Base-by-base conservation (phyloP, 2,797 vertebrate species). In the Acrossocheilus fasciatus region DNA sequence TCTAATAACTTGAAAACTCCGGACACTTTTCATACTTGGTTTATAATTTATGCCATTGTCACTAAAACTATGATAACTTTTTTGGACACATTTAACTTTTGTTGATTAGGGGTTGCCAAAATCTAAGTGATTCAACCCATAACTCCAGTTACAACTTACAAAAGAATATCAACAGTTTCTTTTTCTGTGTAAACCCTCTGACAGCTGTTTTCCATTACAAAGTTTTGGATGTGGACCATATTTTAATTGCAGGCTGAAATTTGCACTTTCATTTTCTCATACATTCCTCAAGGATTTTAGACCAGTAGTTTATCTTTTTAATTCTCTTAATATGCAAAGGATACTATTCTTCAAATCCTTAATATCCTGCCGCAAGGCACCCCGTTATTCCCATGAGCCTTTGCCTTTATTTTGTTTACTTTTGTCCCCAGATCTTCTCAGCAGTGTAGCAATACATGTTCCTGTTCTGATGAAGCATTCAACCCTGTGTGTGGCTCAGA, bases 401-500 rank as follows among this genome's bases (percentile, higher is more conserved):
- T 66, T 64, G 64, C 10, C 54, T 73, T 72, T 50, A 45, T 3
- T 50, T 77, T 88, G 1, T 7, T 84, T 11, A 41, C 41, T 83
- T 30, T 87, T 47, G 86, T 0, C 82, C 91, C 88, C 6, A 0
- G n/a, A 11, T 1, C 0, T 0, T 0, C 1, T 1, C 0, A 3
- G 15, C 23, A 30, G 0, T 98, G 97, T 59, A 94, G 26, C 39
- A 10, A 52, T 0, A 43, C 1, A 0, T 98, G 98, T 52, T 68
- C 17, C 14, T 99, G 98, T 88, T 89, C 94, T 0, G 0, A 18
- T 0, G 91, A 94, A 0, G 91, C 90, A 6, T 99, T 97, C 23
- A 97, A 98, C 88, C 98, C 98, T 0, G 91, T 98, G 20, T 99
- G 98, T 0, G 96, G 97, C 1, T 94, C 95, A 0, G 34, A 96